phyloP scores from a whole-genome alignment of 2,113 vertebrate species.

The Alosa alosa region DNA sequence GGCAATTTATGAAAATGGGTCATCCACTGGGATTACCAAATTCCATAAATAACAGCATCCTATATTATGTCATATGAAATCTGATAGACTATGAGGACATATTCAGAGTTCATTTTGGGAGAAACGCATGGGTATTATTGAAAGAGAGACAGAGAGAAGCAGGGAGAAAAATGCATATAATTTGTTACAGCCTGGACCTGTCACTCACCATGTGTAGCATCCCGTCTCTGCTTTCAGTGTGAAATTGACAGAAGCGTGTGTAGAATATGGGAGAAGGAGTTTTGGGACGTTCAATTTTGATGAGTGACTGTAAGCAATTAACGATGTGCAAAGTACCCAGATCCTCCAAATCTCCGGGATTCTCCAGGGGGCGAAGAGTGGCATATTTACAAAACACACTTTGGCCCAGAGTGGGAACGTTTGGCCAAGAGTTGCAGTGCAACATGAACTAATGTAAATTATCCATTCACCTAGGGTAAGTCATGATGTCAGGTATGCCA shows the following conservation, averaged over 20 bases:
- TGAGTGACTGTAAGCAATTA: conserved; percentile 39
- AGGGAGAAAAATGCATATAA: neutral
- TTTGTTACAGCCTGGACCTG: conserved; percentile 34
- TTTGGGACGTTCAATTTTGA: conserved; percentile 64
- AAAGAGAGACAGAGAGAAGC: neutral
- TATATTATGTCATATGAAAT: neutral
- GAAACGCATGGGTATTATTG: neutral
- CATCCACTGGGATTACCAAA: neutral
- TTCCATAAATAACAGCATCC: neutral
- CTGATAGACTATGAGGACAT: neutral
- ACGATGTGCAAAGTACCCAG: conserved; percentile 27
- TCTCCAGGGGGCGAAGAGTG: neutral
- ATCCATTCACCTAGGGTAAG: neutral
- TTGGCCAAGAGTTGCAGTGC: neutral
- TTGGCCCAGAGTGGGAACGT: neutral
- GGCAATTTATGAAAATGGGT: conserved; percentile 1
- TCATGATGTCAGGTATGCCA: neutral
- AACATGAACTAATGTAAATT: neutral
- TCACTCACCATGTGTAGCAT: conserved; percentile 63
- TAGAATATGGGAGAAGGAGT: conserved; percentile 59
- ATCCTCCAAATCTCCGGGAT: neutral
- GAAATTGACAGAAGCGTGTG: conserved; percentile 53
- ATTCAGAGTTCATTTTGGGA: neutral
- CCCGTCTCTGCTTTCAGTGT: conserved; percentile 62
- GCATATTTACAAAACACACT: neutral